These are phyloP conservation scores for Cecidostiba fungosa DNA, from an alignment of 2,888 invertebrate species.

Conservation along the genomic window DNA sequence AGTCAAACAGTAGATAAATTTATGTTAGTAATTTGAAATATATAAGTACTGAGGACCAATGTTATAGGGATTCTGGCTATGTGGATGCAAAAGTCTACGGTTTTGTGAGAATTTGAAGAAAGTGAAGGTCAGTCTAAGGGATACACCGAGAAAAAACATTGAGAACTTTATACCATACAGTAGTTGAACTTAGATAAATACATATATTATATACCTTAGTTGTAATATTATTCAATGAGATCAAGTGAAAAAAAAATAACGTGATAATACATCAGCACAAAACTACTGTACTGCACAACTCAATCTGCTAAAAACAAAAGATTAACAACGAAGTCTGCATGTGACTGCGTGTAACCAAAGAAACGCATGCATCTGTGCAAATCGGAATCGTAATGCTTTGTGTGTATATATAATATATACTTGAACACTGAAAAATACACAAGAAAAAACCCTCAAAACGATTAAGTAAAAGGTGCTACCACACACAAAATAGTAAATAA, in stretches of 20 bases:
- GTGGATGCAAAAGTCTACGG: constrained; percentile 25
- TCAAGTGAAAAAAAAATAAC: neutral
- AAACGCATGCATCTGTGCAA: constrained; percentile 55
- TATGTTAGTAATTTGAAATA: constrained; percentile 26
- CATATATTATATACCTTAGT: neutral
- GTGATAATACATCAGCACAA: neutral
- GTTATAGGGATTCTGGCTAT: neutral
- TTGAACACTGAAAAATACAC: constrained; percentile 43
- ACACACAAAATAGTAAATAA: constrained; percentile 35
- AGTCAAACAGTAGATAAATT: constrained; percentile 17
- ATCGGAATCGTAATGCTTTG: constrained; percentile 12
- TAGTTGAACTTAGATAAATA: neutral
- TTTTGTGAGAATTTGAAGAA: neutral
- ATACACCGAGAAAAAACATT: constrained; percentile 10
- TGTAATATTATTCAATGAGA: neutral
- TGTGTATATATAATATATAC: neutral
- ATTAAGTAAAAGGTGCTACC: constrained; percentile 30
- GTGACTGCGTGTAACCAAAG: constrained; percentile 23
- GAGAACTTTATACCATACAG: neutral
- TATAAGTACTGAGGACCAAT: constrained; percentile 15
- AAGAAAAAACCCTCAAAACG: constrained; percentile 17
- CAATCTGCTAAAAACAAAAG: constrained; percentile 2
- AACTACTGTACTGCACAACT: constrained; percentile 18
- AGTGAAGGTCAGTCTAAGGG: neutral
- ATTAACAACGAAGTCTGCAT: constrained; percentile 9